phyloP scores from a whole-genome alignment of 1,140 invertebrate species.

The Macrostomum lignano region DNA sequence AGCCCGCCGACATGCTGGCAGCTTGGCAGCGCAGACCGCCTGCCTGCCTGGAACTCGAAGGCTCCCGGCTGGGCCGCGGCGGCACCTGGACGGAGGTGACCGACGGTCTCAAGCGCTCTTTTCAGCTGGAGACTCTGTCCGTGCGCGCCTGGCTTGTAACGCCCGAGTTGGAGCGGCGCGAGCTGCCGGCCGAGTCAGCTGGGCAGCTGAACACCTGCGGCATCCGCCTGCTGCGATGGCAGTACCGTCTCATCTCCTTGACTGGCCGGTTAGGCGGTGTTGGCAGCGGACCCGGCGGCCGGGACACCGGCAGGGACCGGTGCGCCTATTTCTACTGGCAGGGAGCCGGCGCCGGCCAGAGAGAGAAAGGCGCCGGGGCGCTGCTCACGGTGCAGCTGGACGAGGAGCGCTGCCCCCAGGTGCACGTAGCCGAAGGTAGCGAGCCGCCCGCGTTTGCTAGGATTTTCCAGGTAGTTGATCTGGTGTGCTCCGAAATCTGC shows the following conservation, averaged over 20 bases:
- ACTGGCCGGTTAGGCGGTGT: neutral
- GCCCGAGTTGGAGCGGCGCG: neutral
- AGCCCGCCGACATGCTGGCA: no score
- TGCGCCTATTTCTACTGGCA: constrained; percentile 80
- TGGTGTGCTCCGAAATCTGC: no score
- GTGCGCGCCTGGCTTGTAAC: neutral
- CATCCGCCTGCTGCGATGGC: no score
- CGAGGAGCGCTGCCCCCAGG: constrained; percentile 53
- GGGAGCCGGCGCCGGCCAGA: constrained; percentile 48
- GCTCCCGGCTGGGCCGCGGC: constrained; percentile 31
- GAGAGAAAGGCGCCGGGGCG: constrained; percentile 64
- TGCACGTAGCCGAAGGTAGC: no score
- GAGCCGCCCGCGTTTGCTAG: constrained; percentile 39
- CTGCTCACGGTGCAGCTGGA: constrained; percentile 60
- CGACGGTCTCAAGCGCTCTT: neutral
- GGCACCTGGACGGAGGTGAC: neutral
- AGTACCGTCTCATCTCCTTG: neutral
- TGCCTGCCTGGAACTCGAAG: constrained; percentile 53
- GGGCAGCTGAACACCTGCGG: no score
- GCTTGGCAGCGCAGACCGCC: no score
- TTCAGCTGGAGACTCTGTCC: neutral
- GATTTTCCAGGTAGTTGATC: no score
- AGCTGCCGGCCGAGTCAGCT: neutral
- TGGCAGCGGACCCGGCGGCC: constrained; percentile 6
- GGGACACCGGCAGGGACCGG: constrained; percentile 39